Conservation (phyloP, 2,797 vertebrate genomes). For the Petrocephalus sullivani region DNA sequence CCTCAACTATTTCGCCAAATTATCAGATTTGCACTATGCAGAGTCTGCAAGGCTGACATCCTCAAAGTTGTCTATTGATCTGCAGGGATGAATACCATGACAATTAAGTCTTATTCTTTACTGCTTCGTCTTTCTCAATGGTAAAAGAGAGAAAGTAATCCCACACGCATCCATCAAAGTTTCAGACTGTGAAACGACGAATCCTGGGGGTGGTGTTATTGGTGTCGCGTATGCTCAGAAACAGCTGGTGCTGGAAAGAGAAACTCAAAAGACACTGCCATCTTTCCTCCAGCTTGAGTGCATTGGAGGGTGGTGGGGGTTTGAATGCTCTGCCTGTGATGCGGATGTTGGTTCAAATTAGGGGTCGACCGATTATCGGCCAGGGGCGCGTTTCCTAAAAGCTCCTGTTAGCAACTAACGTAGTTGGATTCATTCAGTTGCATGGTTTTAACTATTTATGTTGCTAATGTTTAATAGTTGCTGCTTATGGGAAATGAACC, state of each 20-base stretch:
- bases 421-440: no score
- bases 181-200: neutral
- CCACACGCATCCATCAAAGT: neutral
- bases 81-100: neutral
- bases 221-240: neutral
- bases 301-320: neutral
- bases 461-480: no score
- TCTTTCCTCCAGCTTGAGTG: neutral
- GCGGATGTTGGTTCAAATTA: neutral
- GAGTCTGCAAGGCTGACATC: neutral
- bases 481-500: no score
- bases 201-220: neutral
- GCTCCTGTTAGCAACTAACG: no score
- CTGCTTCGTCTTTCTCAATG: neutral
- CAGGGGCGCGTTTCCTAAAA: no score
- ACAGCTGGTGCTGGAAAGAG: neutral
- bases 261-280: neutral
- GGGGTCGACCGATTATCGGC: no score
- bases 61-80: neutral
- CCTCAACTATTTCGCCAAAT: neutral
- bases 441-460: no score
- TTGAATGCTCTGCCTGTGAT: neutral
- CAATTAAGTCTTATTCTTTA: slow-evolving; percentile 3
- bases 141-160: slow-evolving; percentile 5
- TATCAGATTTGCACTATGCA: neutral